A percentile compares a stretch with the other conserved stretches of the same genome.
Evolutionary conservation across 2,113 vertebrate genomes (phyloP).

Genomic region (Xyrauchen texanus): DNA sequence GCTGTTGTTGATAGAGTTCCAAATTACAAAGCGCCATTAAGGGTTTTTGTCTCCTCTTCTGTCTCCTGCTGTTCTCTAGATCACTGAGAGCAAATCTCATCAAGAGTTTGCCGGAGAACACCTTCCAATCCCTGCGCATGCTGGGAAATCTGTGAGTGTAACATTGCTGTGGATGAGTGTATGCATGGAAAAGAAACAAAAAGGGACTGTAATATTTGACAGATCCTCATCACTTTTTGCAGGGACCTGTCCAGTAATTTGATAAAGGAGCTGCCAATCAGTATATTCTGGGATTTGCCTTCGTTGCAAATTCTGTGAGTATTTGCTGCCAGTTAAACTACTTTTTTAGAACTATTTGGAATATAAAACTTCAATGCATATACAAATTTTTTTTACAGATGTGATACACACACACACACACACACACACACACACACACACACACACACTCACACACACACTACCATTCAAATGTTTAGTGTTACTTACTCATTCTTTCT

Average conservation of each 20-base stretch:
- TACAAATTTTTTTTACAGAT: no score
- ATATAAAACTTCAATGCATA: no score
- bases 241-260: constrained; percentile 78
- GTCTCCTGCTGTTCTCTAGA: constrained; percentile 44
- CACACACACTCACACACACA: no score
- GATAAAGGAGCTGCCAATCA: constrained; percentile 69
- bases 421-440: no score
- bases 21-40: neutral
- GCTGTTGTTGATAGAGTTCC: neutral
- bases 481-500: no score
- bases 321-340: neutral
- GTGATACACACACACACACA: no score
- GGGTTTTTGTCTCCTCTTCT: neutral
- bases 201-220: neutral
- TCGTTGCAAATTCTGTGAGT: constrained; percentile 81
- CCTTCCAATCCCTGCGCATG: constrained; percentile 72
- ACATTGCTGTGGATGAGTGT: neutral
- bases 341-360: no score
- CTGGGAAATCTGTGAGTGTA: constrained; percentile 53
- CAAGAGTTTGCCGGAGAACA: constrained; percentile 75
- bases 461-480: no score
- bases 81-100: constrained; percentile 81
- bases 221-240: constrained; percentile 24
- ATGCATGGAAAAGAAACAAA: neutral
- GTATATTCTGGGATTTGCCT: constrained; percentile 73